Evolutionary conservation across 2,797 vertebrate genomes (phyloP).

Genomic region (Helostoma temminkii): DNA sequence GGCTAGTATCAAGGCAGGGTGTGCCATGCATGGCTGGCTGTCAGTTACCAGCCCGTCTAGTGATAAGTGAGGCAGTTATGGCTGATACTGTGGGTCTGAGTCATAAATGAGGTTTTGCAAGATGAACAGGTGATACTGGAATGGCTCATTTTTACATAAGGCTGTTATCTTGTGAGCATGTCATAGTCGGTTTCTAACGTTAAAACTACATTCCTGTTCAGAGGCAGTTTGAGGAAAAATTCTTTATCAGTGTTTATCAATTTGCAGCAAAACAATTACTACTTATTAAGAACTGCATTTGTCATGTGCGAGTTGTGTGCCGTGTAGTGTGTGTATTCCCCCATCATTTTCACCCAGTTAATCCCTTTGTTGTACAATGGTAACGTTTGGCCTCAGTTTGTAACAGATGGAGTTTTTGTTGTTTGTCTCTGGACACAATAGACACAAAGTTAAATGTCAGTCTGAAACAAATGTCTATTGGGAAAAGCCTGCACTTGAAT

Average conservation of each 20-base stretch:
- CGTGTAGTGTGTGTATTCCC: neutral
- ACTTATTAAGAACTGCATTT: neutral
- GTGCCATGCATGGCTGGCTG: constrained; percentile 46
- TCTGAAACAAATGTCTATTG: too few species aligned
- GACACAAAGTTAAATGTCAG: constrained; percentile 43
- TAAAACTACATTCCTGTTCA: neutral
- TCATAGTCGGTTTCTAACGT: constrained; percentile 4
- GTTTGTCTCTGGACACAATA: constrained; percentile 27
- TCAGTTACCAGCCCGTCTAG: constrained; percentile 41
- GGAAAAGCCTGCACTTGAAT: too few species aligned
- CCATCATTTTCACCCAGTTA: neutral
- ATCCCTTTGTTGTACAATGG: neutral
- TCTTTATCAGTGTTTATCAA: neutral
- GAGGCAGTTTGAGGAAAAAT: constrained; percentile 3
- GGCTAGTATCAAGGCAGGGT: constrained; percentile 31
- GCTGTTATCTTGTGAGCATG: constrained; percentile 18
- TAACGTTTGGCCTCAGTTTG: neutral
- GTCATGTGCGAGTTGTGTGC: neutral
- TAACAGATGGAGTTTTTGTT: neutral
- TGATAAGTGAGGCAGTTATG: constrained; percentile 42
- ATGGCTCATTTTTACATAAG: constrained; percentile 14
- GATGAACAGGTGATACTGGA: constrained; percentile 54
- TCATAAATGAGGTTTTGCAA: constrained; percentile 42
- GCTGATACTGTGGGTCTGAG: constrained; percentile 36
- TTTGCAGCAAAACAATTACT: constrained; percentile 2